Percentiles rank a stretch among this genome's conserved stretches.
Conservation (phyloP, 37 sponge, comb jelly and placozoan genomes). For the Ianthella basta region DNA sequence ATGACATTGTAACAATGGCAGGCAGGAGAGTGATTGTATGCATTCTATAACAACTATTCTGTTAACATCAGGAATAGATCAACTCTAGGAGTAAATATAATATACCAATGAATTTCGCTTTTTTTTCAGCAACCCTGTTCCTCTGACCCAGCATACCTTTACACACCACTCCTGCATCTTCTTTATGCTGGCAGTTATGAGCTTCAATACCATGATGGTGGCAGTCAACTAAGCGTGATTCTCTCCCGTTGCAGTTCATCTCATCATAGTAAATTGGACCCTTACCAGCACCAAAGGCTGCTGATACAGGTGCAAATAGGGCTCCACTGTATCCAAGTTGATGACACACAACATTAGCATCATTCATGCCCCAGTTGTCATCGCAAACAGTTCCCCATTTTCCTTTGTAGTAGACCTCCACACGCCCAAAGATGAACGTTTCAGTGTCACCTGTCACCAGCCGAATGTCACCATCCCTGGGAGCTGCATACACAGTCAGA, state of each 20-base stretch:
- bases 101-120: no score
- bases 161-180: constrained; percentile 45
- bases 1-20: no score
- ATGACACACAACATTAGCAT: constrained; percentile 28
- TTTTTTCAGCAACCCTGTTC: no score
- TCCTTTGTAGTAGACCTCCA: constrained; percentile 35
- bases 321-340: constrained; percentile 39
- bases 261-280: constrained; percentile 40
- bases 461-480: background rate
- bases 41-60: no score
- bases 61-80: no score
- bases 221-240: constrained; percentile 33
- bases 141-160: background rate
- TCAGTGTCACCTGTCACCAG: background rate
- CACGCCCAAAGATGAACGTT: background rate
- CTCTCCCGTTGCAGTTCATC: constrained; percentile 32
- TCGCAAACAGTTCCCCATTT: constrained; percentile 48
- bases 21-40: no score
- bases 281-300: background rate
- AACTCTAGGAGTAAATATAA: no score
- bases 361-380: constrained; percentile 1
- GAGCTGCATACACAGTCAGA: background rate
- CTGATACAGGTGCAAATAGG: background rate
- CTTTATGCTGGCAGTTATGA: constrained; percentile 28
- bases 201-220: background rate